These are phyloP conservation scores for Kryptolebias ocellatus DNA, from an alignment of 2,797 vertebrate species.

Conservation along the genomic window DNA sequence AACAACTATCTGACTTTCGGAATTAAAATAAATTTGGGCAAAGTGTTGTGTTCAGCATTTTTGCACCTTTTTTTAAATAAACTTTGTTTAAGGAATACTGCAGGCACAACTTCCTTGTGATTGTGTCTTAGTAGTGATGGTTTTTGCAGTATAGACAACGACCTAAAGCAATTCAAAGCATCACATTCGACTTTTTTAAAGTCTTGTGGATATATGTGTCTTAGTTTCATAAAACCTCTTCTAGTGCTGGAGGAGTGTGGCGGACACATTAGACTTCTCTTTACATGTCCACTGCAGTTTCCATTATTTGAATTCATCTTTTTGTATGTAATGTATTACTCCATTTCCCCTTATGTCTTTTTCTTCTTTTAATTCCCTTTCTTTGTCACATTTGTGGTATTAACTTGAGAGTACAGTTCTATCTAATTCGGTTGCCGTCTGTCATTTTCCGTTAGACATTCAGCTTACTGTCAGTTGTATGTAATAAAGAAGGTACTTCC, in stretches of 20 bases:
- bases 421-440: background rate
- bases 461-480: conserved; percentile 6
- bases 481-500: conserved; percentile 10
- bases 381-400: too few species aligned
- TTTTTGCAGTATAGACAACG: too few species aligned
- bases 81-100: too few species aligned
- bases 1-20: background rate
- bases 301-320: background rate
- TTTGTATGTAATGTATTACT: background rate
- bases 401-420: background rate
- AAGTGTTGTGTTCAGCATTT: background rate
- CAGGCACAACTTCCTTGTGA: too few species aligned
- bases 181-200: background rate
- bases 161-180: too few species aligned
- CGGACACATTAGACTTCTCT: background rate
- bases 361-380: background rate
- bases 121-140: too few species aligned
- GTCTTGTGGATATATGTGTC: too few species aligned
- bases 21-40: background rate
- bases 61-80: background rate
- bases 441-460: conserved; percentile 1
- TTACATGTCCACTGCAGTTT: background rate
- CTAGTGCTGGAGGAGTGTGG: too few species aligned
- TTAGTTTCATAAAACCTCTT: too few species aligned
- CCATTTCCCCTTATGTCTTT: background rate